These are phyloP conservation scores for Notamacropus eugenii DNA, from an alignment of 2,797 vertebrate genomes.

Conservation along the genomic window DNA sequence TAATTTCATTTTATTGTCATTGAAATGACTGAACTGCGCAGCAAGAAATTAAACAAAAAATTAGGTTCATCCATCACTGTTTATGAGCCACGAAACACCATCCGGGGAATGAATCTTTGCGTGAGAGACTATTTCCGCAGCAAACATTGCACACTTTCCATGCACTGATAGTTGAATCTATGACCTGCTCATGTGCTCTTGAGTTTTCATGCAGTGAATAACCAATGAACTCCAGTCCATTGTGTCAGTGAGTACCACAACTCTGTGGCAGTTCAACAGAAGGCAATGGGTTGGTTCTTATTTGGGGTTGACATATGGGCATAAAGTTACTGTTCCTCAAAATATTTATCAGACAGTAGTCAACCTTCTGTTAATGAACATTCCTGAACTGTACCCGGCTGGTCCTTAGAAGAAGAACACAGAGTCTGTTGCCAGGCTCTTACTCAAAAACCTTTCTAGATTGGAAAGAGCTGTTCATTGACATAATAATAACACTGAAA, in stretches of 20 bases:
- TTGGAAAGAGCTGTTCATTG: neutral
- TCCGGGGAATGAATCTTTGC: constrained; percentile 84
- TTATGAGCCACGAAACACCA: constrained; percentile 88
- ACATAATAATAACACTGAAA: neutral
- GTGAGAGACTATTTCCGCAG: constrained; percentile 75
- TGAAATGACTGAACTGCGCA: constrained; percentile 85
- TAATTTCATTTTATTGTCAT: constrained; percentile 83
- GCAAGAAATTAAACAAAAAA: constrained; percentile 89
- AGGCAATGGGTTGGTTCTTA: neutral
- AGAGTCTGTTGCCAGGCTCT: neutral
- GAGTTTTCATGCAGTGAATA: constrained; percentile 68
- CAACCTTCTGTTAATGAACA: neutral
- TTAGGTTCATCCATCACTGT: constrained; percentile 88
- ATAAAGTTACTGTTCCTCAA: neutral
- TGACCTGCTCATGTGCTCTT: constrained; percentile 74
- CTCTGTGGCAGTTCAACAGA: constrained; percentile 18
- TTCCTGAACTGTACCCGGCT: neutral
- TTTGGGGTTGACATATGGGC: neutral
- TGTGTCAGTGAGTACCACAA: constrained; percentile 72
- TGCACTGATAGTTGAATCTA: constrained; percentile 79
- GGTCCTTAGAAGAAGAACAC: neutral
- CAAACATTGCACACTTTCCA: constrained; percentile 78
- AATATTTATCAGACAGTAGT: neutral
- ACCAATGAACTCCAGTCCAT: constrained; percentile 78
- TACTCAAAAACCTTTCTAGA: neutral